Evolutionary conservation across 2,888 invertebrate genomes (phyloP).

Genomic region (Laothoe populi): DNA sequence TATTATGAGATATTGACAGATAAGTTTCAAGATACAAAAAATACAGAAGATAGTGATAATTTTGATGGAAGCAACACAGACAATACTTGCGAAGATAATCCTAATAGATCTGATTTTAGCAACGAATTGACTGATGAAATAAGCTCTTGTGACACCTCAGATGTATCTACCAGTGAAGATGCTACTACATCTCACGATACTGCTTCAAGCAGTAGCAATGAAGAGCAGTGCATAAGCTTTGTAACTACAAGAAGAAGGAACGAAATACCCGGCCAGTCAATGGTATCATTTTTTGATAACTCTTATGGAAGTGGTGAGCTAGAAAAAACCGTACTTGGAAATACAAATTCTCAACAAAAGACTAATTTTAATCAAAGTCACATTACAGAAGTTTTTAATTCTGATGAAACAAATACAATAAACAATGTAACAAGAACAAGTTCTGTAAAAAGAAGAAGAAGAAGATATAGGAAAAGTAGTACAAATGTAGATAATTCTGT

Average conservation of each 20-base stretch:
- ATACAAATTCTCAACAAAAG: conserved; percentile 29
- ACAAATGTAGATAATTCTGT: conserved; percentile 20
- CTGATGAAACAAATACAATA: background rate
- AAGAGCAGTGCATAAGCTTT: conserved; percentile 63
- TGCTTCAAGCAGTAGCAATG: conserved; percentile 37
- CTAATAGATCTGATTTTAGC: conserved; percentile 3
- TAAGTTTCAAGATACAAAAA: background rate
- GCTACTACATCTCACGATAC: conserved; percentile 27
- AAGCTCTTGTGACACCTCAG: conserved; percentile 26
- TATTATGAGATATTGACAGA: conserved; percentile 27
- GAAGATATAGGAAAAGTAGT: conserved; percentile 23
- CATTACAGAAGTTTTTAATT: background rate
- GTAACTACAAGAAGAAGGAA: conserved; percentile 73
- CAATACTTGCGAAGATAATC: background rate
- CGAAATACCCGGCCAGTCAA: conserved; percentile 57
- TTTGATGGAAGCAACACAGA: conserved; percentile 5
- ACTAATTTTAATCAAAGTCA: conserved; percentile 8
- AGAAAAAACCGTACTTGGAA: conserved; percentile 61
- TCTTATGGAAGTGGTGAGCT: conserved; percentile 56
- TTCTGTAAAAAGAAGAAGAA: conserved; percentile 11
- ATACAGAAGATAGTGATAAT: background rate
- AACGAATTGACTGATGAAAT: conserved; percentile 23
- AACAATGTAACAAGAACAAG: conserved; percentile 4
- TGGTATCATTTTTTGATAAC: conserved; percentile 56
- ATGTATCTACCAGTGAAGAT: conserved; percentile 24